Evolutionary conservation across 2,113 vertebrate genomes (phyloP), one percentile per base, ranked within the genome.

Genomic region (Ictalurus furcatus): DNA sequence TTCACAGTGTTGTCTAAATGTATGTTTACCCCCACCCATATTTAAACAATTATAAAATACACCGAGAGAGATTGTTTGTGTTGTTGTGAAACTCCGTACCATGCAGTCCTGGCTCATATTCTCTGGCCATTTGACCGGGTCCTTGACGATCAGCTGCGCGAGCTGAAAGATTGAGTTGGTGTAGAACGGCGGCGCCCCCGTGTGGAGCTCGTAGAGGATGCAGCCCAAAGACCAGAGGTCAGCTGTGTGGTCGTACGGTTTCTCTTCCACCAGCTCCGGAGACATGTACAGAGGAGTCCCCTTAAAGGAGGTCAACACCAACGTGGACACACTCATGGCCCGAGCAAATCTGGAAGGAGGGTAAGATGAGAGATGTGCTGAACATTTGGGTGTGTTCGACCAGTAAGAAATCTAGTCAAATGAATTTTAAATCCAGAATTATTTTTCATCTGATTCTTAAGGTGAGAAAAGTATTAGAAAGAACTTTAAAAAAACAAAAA

Each of bases 251-350:
- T 99, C 98, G 0, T 99, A 99, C 0, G 98, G 98, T 88, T 94
- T 96, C 91, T 99, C 98, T 89, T 97, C 97, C 90, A 99, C 97
- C 92, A 48, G 44, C 44, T 99, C 98, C 9, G 98, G 98, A 73
- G 97, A 97, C 98, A 99, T 99, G 92, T 99, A 99, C 71, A 99
- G 96, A 0, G 98, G 98, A 0, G 98, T 99, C 84, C 98, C 98
- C 92, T 99, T 99, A 94, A 99, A 97, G 82, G 98, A 99, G 0
- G 98, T 99, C 94, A 99, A 94, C 91, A 99, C 98, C 94, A 99
- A 93, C 0, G 98, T 99, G 89, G 98, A 97, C 90, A 97, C 96
- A 69, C 98, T 99, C 97, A 99, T 99, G 61, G 97, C 96, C 90
- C 98, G 96, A 9, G 98, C 98, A 96, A 99, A 99, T 58, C 98